Evolutionary conservation across 2,888 invertebrate species (phyloP), one percentile per base, ranked within the genome.

Genomic region (Cheilosia vulpina): DNA sequence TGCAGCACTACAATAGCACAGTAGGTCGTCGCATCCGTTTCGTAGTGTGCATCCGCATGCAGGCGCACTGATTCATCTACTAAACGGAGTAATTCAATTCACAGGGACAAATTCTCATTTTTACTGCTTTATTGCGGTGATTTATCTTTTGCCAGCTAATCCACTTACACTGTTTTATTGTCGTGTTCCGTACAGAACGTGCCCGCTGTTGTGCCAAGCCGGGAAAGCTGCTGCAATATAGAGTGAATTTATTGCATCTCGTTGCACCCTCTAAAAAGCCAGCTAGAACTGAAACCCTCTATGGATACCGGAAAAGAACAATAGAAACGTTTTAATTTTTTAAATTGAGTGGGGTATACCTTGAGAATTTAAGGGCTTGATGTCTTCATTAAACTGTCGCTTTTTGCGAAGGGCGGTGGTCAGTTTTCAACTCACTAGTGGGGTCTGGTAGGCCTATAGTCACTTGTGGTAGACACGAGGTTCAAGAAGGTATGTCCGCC

Each of bases 41-140:
- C 27, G 34, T 52, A 38, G 41, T 31, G 55, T 60, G 47, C 63
- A 75, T 65, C 27, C 65, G 69, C 50, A 68, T 60, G 47, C 63
- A 75, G 57, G 19, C 65, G 69, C 50, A 68, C 68, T n/a, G 63
- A 65, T 72, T 71, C 45, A 9, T 43, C 58, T 24, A 63, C 68
- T 73, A 52, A 52, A 73, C 55, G 62, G 62, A 63, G 78, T 83
- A 73, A 79, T 83, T 79, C 78, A 83, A 83, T 83, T 79, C 66
- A 45, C 68, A 57, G 50, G 83, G 78, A 83, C 83, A 83, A 78
- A 83, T 83, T 58, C 57, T 55, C 47, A 75, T 84, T 84, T 84
- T 84, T 84, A 84, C 75, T 66, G 80, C 58, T 84, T 80, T 84
- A 84, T 80, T 71, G 80, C 45, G 21, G 80, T 47, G 66, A 80